phyloP scores from a whole-genome alignment of 2,888 invertebrate species.

The Lathronympha strigana region DNA sequence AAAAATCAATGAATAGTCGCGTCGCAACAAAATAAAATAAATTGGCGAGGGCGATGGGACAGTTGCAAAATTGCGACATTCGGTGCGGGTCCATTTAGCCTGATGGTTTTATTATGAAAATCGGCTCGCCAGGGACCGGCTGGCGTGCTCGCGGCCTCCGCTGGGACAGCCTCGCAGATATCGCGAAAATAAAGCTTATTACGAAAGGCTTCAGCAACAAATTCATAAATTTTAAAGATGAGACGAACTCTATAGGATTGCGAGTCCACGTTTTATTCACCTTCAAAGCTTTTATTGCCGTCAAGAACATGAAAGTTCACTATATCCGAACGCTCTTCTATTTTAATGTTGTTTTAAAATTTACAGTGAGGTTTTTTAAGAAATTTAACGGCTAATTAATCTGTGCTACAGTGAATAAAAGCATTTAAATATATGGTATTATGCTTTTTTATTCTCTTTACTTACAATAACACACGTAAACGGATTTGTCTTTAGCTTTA shows the following conservation, averaged over 20 bases:
- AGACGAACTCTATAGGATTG: conserved; percentile 17
- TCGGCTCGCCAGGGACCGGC: conserved; percentile 57
- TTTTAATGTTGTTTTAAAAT: conserved; percentile 26
- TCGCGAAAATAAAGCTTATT: conserved; percentile 40
- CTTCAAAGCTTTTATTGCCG: conserved; percentile 20
- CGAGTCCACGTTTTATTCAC: conserved; percentile 21
- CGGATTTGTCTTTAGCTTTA: too few relatives aligned
- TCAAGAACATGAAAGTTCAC: conserved; percentile 10
- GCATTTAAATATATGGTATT: neutral
- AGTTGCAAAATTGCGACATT: conserved; percentile 55
- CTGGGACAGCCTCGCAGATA: conserved; percentile 31
- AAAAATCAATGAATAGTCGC: conserved; percentile 58
- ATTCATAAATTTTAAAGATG: conserved; percentile 40
- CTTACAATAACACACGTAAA: too few relatives aligned
- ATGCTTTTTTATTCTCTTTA: too few relatives aligned
- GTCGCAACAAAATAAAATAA: conserved; percentile 58
- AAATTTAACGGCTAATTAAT: neutral
- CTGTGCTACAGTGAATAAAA: neutral
- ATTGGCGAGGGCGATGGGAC: conserved; percentile 60
- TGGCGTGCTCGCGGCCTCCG: conserved; percentile 42
- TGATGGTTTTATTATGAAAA: conserved; percentile 78
- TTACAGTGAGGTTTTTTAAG: conserved; percentile 3
- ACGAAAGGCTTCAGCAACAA: conserved; percentile 34
- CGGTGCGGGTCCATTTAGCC: conserved; percentile 66
- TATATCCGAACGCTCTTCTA: conserved; percentile 6